phyloP scores from a whole-genome alignment of 1,140 invertebrate species.

The Nebria ingens region DNA sequence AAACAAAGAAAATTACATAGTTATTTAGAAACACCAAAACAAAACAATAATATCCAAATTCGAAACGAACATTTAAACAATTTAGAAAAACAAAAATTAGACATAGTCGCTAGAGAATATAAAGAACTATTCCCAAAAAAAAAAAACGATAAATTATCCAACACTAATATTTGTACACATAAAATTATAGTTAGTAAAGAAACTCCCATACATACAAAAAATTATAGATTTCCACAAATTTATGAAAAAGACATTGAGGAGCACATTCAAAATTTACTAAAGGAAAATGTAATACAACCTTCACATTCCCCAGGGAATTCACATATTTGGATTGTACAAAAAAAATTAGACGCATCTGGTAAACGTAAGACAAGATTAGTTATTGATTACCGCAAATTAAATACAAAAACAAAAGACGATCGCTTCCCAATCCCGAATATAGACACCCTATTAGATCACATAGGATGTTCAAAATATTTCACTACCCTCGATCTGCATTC shows the following conservation, averaged over 20 bases:
- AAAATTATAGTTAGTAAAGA: neutral
- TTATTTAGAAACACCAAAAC: neutral
- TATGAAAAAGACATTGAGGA: neutral
- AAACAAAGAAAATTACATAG: neutral
- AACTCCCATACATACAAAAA: neutral
- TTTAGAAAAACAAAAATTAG: neutral
- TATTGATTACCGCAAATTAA: slow-evolving; percentile 22
- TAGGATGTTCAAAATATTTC: slow-evolving; percentile 20
- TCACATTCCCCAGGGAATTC: slow-evolving; percentile 21
- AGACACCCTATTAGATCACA: slow-evolving; percentile 25
- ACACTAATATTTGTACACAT: neutral
- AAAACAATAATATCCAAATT: neutral
- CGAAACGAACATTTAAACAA: neutral
- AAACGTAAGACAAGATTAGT: slow-evolving; percentile 27
- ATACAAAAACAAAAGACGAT: slow-evolving; percentile 19
- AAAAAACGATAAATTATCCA: neutral
- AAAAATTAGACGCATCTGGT: slow-evolving; percentile 26
- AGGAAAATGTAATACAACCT: slow-evolving; percentile 24
- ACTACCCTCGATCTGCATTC: slow-evolving; percentile 19
- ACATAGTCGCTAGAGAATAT: neutral
- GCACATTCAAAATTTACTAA: slow-evolving; percentile 15
- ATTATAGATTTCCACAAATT: slow-evolving; percentile 1
- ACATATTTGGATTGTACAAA: slow-evolving; percentile 26
- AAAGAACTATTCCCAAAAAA: neutral
- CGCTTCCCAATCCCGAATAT: slow-evolving; percentile 20